Evolutionary conservation across 2,888 invertebrate genomes (phyloP), one percentile per base, ranked within the genome.

Genomic region (Timandra comae): DNA sequence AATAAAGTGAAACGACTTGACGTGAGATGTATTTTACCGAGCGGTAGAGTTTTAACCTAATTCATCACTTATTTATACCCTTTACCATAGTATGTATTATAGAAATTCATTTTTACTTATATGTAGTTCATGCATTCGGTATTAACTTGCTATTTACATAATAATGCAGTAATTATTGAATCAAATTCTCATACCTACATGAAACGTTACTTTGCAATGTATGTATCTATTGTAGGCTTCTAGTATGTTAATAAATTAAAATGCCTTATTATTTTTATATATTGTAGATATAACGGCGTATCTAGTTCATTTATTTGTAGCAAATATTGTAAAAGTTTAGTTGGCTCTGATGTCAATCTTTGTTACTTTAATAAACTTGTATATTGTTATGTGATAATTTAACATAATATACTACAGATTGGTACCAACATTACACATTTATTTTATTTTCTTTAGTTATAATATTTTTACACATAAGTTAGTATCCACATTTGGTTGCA

Each of bases 321-420:
- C 61, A 52, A 58, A 55, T 58, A 61, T 60, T 46, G 57, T 52
- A 56, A 52, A 65, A 16, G 16, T 16, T 64, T 68, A 55, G 54
- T 73, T 70, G 65, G 66, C 66, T 43, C 52, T 50, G 43, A 55
- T 40, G 63, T 54, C 52, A 45, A 49, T 59, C 51, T 69, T 63
- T 64, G 66, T 72, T 73, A 64, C 49, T 68, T 53, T 63, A 62
- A 50, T 50, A 48, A 52, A 59, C 56, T 58, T 72, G 65, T 70
- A 71, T 68, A 67, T 75, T 75, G 66, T 73, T 71, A 74, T 71
- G 63, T 75, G 66, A 63, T 71, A 52, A 63, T 56, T 46, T 64
- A 69, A 68, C 67, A 56, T 67, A 60, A 59, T 63, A 64, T 63
- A 73, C 64, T 68, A 73, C 61, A 72, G 37, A 72, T 65, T 73